Percentiles rank a stretch among this genome's conserved stretches.
These are phyloP conservation scores for Cranoglanis bouderius DNA, from an alignment of 2,113 vertebrate species.

Conservation along the genomic window DNA sequence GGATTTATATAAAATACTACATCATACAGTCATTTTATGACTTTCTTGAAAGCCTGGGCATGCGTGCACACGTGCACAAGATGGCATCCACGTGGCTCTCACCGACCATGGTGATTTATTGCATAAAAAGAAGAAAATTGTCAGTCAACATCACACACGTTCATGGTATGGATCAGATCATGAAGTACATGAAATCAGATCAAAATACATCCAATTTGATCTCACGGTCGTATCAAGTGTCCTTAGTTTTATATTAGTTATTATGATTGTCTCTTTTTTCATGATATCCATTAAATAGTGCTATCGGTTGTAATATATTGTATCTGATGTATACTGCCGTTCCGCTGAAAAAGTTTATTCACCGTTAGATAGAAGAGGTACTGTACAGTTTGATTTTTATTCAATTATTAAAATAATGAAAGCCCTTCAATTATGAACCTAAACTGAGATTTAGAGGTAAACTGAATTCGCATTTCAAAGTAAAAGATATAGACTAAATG, in stretches of 20 bases:
- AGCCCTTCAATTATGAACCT: neutral
- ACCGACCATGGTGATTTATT: neutral
- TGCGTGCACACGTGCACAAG: neutral
- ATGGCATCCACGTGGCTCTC: no score
- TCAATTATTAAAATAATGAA: no score
- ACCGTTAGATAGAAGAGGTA: neutral
- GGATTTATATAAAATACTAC: neutral
- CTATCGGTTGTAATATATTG: no score
- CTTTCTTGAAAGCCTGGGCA: neutral
- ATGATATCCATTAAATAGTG: no score
- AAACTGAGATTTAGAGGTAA: neutral
- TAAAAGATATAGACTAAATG: neutral
- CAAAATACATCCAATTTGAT: neutral
- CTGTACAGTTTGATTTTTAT: neutral
- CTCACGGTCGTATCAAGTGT: neutral
- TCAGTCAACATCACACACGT: neutral
- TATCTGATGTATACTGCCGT: no score
- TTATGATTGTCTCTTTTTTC: neutral
- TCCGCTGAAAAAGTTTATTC: neutral
- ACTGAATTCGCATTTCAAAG: neutral
- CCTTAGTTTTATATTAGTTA: neutral
- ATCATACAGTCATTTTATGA: neutral
- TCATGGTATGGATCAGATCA: neutral
- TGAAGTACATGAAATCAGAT: neutral
- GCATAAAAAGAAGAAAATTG: no score